Evolutionary conservation across 2,113 vertebrate species (phyloP).

Genomic region (Zapus hudsonius): DNA sequence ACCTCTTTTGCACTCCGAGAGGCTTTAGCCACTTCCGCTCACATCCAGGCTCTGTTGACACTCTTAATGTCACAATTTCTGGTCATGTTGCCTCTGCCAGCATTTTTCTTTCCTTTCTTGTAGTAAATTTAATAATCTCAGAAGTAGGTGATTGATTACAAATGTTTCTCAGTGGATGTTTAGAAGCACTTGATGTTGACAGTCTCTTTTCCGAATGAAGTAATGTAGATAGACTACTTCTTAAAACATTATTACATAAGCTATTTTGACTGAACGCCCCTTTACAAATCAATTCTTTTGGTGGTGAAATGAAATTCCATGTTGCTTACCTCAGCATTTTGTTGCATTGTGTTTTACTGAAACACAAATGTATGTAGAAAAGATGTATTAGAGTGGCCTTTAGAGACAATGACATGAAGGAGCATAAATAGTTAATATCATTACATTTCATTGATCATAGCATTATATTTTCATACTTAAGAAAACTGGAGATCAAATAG

Average conservation of each 20-base stretch:
- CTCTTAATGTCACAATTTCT: not conserved
- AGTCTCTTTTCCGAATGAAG: not conserved
- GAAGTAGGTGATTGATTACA: not conserved
- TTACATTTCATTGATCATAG: not conserved
- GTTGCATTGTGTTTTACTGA: not conserved
- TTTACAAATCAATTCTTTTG: not conserved
- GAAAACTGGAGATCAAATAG: not conserved
- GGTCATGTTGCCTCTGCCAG: not conserved
- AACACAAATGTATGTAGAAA: not conserved
- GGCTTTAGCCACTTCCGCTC: not conserved
- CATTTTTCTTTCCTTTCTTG: not conserved
- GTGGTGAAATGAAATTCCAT: slow-evolving; percentile 9
- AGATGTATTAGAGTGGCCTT: not conserved
- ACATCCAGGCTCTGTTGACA: not conserved
- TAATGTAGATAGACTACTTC: not conserved
- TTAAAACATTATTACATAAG: not conserved
- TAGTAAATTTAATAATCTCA: too few species aligned
- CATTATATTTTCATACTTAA: not conserved
- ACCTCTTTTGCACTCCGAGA: not conserved
- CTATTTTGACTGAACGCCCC: not conserved
- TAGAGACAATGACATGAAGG: not conserved
- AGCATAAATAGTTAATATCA: not conserved
- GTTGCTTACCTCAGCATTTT: not conserved
- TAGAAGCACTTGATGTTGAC: not conserved
- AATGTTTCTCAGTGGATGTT: not conserved